A percentile compares a stretch with the other conserved stretches of the same genome.
Conservation (phyloP, 2,797 vertebrate genomes). For the Tokudaia tokunoshimensis region DNA sequence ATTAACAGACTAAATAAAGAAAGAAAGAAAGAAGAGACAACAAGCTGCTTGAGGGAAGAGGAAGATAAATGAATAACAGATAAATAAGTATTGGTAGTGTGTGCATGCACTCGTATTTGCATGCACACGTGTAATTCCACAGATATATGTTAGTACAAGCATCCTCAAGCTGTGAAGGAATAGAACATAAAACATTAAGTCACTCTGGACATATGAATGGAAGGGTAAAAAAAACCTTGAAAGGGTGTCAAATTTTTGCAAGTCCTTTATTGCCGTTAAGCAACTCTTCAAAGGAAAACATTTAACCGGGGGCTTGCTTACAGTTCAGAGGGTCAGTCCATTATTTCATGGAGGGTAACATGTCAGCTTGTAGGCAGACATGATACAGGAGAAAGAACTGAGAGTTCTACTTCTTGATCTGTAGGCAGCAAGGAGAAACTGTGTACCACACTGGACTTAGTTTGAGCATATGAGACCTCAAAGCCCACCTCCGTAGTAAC, state of each 20-base stretch:
- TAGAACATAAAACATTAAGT: background rate
- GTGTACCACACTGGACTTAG: no score
- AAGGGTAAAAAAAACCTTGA: background rate
- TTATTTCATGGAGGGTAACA: background rate
- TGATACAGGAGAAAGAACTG: background rate
- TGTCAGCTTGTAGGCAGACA: background rate
- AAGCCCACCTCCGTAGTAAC: no score
- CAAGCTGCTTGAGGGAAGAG: background rate
- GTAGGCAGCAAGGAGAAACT: background rate
- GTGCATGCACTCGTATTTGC: no score
- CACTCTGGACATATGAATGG: background rate
- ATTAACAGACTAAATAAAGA: constrained; percentile 57
- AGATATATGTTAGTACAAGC: background rate
- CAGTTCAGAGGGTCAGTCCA: background rate
- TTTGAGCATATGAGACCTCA: no score
- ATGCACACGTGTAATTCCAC: background rate
- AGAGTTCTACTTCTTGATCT: background rate
- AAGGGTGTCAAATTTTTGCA: background rate
- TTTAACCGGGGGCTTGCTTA: background rate
- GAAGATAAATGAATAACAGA: background rate
- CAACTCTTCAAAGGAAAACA: background rate
- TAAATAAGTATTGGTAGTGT: background rate
- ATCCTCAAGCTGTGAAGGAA: background rate
- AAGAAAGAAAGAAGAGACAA: background rate
- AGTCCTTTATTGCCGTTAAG: background rate